Evolutionary conservation across 2,797 vertebrate genomes (phyloP), one percentile per base, ranked within the genome.

Genomic region (Leptatherina wallacei): DNA sequence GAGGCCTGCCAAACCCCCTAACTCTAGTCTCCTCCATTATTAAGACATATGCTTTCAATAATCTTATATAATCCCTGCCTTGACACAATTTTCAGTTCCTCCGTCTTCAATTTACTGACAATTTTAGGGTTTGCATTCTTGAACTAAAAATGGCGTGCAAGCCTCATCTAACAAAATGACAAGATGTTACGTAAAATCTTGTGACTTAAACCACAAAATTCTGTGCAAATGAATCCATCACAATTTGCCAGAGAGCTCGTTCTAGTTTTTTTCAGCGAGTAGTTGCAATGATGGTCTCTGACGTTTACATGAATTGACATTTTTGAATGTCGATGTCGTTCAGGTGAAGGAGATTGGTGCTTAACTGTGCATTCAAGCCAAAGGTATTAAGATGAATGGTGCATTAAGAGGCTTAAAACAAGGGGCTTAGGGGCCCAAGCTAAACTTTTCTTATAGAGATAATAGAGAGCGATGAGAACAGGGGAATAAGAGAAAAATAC

Each of bases 1-100:
- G 49, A 75, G 30, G 47, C 51, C 38, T 80, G 62, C 73, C 83
- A 88, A 78, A 88, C 76, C 65, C 71, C 42, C 47, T 69, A 33
- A 55, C 62, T 70, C 66, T 65, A 38, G 66, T 80, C 77, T 78
- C 14, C 52, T 74, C 42, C 62, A 65, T 54, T 54, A 65, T 71
- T 71, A 14, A 36, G 57, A 89, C 93, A 93, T 88, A 88, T 93
- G 92, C 84, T 92, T 94, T 77, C 88, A 94, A 91, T 95, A 89
- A 52, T 29, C 80, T 93, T 94, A 93, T 88, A 91, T 91, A 93
- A 95, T 89, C 71, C 3, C 20, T 61, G 65, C 78, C 66, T 77
- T 89, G 83, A 91, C 80, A 90, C 71, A 85, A 82, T 73, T 87
- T 55, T 87, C 71, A 69, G 69, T 42, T 18, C 55, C 78, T 64